Percentiles rank a stretch among this genome's conserved stretches.
phyloP scores from a whole-genome alignment of 2,113 vertebrate species.

The Oxyruncus cristatus region DNA sequence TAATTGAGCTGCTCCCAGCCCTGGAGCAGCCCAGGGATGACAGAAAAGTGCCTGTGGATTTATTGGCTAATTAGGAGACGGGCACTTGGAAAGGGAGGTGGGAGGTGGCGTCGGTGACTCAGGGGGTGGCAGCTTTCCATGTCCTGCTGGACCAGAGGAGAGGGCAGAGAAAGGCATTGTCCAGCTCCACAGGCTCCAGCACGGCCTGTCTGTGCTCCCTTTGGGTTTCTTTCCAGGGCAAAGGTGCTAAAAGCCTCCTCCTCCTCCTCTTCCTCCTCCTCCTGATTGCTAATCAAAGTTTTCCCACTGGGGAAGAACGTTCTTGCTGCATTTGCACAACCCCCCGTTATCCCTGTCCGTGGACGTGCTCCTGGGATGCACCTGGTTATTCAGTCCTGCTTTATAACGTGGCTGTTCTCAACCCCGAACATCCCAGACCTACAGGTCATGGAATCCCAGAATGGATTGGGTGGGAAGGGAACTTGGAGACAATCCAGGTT shows the following conservation, averaged over 20 bases:
- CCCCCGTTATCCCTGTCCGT: accelerated
- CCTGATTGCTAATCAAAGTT: neutral
- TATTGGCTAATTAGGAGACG: conserved; percentile 17
- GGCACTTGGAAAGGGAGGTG: neutral
- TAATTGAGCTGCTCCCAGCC: neutral
- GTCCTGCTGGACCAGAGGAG: neutral
- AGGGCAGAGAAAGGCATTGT: neutral
- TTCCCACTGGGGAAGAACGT: neutral
- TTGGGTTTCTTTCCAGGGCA: neutral
- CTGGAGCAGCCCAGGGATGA: neutral
- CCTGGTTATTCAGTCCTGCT: neutral
- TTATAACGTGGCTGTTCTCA: neutral
- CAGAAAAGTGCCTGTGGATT: conserved; percentile 25
- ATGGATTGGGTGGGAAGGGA: neutral
- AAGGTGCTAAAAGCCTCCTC: neutral
- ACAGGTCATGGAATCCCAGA: neutral
- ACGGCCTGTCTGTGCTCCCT: neutral
- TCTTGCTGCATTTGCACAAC: neutral
- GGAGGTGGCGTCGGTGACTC: conserved; percentile 12
- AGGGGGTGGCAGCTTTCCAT: conserved; percentile 12
- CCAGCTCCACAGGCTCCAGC: neutral
- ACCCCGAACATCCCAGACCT: neutral
- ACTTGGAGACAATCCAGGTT: neutral
- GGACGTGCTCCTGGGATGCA: neutral
- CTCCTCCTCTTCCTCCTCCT: neutral